Percentiles rank a stretch among this genome's conserved stretches.
Conservation (phyloP, 1,140 invertebrate genomes). For the Musca domestica region DNA sequence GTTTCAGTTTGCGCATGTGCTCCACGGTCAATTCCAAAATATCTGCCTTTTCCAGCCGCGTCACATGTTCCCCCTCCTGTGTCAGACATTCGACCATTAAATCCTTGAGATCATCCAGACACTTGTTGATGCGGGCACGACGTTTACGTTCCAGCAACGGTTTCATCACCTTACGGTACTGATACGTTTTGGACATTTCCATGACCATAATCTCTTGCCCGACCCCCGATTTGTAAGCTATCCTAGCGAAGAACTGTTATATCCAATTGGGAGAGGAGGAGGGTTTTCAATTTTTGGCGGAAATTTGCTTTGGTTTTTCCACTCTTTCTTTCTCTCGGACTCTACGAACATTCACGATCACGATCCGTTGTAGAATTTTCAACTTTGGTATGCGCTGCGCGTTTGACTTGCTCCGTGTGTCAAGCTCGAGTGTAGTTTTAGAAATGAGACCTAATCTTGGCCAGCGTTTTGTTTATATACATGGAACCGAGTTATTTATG, state of each 20-base stretch:
- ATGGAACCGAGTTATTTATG: not conserved
- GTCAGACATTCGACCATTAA: constrained; percentile 88
- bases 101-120: constrained; percentile 90
- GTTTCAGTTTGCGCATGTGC: constrained; percentile 81
- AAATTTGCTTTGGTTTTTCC: constrained; percentile 8
- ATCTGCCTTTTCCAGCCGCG: constrained; percentile 94
- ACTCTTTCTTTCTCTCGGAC: not conserved
- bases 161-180: constrained; percentile 93
- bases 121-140: constrained; percentile 90
- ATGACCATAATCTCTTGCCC: constrained; percentile 52
- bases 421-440: constrained; percentile 20
- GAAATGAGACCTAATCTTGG: constrained; percentile 25
- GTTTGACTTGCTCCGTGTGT: constrained; percentile 23
- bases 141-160: constrained; percentile 93
- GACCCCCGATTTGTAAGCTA: constrained; percentile 21
- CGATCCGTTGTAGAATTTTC: not conserved
- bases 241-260: not conserved
- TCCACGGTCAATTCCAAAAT: constrained; percentile 95
- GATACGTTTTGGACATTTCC: constrained; percentile 76
- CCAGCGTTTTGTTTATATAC: constrained; percentile 25
- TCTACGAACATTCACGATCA: not conserved
- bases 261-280: too few relatives aligned
- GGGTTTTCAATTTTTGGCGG: constrained; percentile 9
- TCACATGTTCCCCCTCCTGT: constrained; percentile 80
- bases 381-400: not conserved